phyloP scores from a whole-genome alignment of 2,113 vertebrate genomes.

The Maccullochella peelii region DNA sequence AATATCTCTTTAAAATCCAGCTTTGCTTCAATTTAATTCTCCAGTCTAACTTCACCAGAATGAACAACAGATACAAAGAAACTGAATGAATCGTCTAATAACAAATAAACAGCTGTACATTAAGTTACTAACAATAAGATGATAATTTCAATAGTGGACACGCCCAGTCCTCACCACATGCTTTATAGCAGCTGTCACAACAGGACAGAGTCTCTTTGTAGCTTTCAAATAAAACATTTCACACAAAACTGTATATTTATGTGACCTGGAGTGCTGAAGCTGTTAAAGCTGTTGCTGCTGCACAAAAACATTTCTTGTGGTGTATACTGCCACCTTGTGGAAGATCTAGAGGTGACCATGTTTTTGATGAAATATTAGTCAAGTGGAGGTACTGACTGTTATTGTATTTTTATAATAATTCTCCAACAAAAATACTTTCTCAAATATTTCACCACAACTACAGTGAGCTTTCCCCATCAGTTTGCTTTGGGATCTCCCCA shows the following conservation, averaged over 20 bases:
- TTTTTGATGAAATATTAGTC: not conserved
- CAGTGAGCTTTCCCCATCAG: not conserved
- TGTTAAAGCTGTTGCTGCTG: not conserved
- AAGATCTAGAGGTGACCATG: not conserved
- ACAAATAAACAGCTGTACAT: not conserved
- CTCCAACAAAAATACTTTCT: not conserved
- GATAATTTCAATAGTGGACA: not conserved
- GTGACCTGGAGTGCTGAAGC: not conserved
- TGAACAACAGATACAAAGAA: not conserved
- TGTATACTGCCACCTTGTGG: conserved; percentile 83
- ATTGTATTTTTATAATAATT: not conserved
- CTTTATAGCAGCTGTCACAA: not conserved
- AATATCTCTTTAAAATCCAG: conserved; percentile 81
- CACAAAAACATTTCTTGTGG: conserved; percentile 50
- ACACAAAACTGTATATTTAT: not conserved
- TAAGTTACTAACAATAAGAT: not conserved
- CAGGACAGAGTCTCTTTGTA: not conserved
- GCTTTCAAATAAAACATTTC: not conserved
- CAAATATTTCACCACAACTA: not conserved
- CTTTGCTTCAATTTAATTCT: conserved; percentile 29
- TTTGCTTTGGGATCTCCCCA: not conserved
- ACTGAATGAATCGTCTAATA: not conserved
- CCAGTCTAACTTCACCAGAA: not conserved
- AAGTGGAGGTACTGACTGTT: not conserved
- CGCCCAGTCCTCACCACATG: not conserved